Base-by-base conservation (phyloP, 1,140 invertebrate species). In the Lordiphosa clarofinis region DNA sequence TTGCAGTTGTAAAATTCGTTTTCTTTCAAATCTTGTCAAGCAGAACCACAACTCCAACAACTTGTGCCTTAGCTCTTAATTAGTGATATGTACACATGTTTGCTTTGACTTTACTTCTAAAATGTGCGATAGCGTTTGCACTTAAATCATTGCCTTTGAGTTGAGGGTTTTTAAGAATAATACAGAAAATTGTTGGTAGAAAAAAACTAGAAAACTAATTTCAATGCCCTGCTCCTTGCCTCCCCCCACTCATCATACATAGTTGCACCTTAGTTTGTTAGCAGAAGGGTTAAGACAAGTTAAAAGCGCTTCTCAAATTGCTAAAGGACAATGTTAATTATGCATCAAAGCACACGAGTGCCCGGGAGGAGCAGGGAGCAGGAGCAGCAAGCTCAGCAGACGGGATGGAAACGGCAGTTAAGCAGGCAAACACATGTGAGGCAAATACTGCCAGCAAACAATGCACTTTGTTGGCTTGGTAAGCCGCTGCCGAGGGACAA, bases 271-370 rank as follows among this genome's bases (percentile, higher is more conserved):
- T 60, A 59, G 15, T 19, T 33, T 37, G 21, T 12, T n/a, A 13
- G 37, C 42, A 24, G 52, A 40, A 66, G 61, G 60, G 49, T 70
- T 72, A 64, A 64, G 63, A 53, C 62, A 56, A 61, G 56, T 53
- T 68, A 69, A 73, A 76, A 61, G 64, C 60, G 59, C 69, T 76
- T 66, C 78, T 82, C 73, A 84, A 82, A 78, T 84, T 82, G 73
- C 78, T 61, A 84, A 84, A 84, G 78, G 78, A 84, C 78, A 84
- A 84, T 84, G 73, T 84, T 84, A 84, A 84, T 84, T 84, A 84
- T 84, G 79, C 79, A 73, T 64, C 69, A 73, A 86, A 86, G 79
- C 68, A 78, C 69, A 46, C 65, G 59, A 60, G 49, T 62, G 43
- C 42, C 43, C 31, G 12, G 62, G 33, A n/a, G 33, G 33, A 19